phyloP scores from a whole-genome alignment of 2,888 invertebrate genomes.

The Epiblema foenella region DNA sequence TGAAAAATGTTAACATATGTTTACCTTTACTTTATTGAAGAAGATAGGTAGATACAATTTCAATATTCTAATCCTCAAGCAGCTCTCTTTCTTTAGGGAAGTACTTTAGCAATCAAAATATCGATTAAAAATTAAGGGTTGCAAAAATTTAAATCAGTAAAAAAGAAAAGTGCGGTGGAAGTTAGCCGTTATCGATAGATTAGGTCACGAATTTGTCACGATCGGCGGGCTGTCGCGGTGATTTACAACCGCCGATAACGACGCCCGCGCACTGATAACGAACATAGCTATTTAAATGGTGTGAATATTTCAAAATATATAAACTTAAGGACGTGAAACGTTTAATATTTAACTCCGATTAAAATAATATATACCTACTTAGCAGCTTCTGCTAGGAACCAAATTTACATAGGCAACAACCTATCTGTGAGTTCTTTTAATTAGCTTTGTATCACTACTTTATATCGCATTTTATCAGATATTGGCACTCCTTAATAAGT shows the following conservation, averaged over 20 bases:
- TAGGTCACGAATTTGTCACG: constrained; percentile 80
- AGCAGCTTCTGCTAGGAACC: too few relatives aligned
- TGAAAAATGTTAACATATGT: too few relatives aligned
- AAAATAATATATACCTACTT: neutral
- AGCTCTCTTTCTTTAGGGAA: neutral
- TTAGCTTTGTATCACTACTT: too few relatives aligned
- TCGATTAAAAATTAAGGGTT: constrained; percentile 35
- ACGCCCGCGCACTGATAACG: constrained; percentile 39
- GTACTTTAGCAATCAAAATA: constrained; percentile 12
- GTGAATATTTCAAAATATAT: constrained; percentile 35
- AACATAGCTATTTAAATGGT: constrained; percentile 33
- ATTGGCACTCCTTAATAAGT: too few relatives aligned
- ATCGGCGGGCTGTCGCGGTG: constrained; percentile 76
- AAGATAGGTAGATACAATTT: neutral
- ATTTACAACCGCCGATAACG: constrained; percentile 73
- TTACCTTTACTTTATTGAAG: too few relatives aligned
- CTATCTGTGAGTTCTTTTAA: too few relatives aligned
- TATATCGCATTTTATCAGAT: too few relatives aligned
- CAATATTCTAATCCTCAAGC: neutral
- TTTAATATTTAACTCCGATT: neutral
- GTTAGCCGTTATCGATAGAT: constrained; percentile 71
- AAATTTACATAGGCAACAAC: too few relatives aligned
- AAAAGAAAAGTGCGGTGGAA: constrained; percentile 29
- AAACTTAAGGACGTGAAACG: neutral
- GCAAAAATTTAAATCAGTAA: constrained; percentile 13